Evolutionary conservation across 2,888 invertebrate species (phyloP).

Genomic region (Pristionchus japonicus): DNA sequence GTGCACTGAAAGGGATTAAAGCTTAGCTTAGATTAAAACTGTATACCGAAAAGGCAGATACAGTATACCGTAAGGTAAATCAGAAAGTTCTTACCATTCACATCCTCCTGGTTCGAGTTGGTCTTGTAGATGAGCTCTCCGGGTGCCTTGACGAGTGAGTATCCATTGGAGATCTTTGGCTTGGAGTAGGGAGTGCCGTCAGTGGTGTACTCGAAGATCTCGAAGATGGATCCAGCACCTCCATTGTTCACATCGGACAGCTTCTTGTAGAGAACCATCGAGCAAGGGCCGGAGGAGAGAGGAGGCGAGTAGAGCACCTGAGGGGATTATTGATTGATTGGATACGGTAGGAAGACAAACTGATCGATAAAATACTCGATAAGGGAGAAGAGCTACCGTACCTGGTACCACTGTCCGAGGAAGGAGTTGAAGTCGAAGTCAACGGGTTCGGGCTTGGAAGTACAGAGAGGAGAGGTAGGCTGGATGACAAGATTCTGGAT

Average conservation of each 20-base stretch:
- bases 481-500: constrained; percentile 74
- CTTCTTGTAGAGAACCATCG: constrained; percentile 75
- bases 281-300: constrained; percentile 73
- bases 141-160: constrained; percentile 73
- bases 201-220: constrained; percentile 75
- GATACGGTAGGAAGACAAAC: not conserved
- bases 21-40: not conserved
- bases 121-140: constrained; percentile 75
- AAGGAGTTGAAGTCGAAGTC: constrained; percentile 72
- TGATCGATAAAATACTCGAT: too few relatives aligned
- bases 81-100: constrained; percentile 69
- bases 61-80: too few relatives aligned
- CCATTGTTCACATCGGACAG: constrained; percentile 71
- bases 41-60: not conserved
- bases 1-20: constrained; percentile 65
- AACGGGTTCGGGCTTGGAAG: constrained; percentile 73
- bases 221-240: constrained; percentile 71
- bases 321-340: not conserved
- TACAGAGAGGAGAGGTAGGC: constrained; percentile 74
- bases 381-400: constrained; percentile 46
- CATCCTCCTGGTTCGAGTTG: constrained; percentile 74
- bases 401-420: constrained; percentile 75
- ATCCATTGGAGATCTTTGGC: constrained; percentile 74
- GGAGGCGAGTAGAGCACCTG: constrained; percentile 74
- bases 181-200: constrained; percentile 75